Percentiles rank a stretch among this genome's conserved stretches.
Conservation (phyloP, 2,113 vertebrate species). For the Nymphicus hollandicus region DNA sequence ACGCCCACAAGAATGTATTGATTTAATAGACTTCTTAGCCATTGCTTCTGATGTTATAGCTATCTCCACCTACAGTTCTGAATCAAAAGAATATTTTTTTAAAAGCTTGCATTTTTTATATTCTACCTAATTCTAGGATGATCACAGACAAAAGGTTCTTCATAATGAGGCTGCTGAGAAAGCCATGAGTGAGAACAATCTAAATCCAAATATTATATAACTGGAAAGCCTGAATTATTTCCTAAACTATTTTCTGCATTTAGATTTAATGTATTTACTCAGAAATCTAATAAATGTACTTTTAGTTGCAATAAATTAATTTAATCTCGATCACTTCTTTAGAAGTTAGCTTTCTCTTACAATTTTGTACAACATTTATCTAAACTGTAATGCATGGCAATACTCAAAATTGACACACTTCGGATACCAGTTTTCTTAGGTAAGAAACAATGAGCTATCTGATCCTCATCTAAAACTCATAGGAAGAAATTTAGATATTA, state of each 20-base stretch:
- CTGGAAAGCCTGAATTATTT: neutral
- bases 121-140: neutral
- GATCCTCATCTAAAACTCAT: neutral
- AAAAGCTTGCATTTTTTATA: neutral
- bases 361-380: neutral
- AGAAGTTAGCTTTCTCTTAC: neutral
- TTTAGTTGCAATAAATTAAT: neutral
- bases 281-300: neutral
- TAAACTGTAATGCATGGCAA: neutral
- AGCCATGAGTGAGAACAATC: neutral
- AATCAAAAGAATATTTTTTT: neutral
- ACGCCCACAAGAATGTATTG: neutral
- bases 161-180: neutral
- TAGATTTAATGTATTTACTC: neutral
- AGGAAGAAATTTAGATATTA: neutral
- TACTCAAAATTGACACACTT: neutral
- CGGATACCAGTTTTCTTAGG: neutral
- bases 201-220: neutral
- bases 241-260: neutral
- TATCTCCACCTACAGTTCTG: neutral
- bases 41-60: neutral
- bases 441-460: neutral
- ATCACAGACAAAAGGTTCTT: neutral
- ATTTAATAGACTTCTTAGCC: neutral
- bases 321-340: neutral